phyloP scores from a whole-genome alignment of 2,888 invertebrate species.

The Caenorhabditis doughertyi region DNA sequence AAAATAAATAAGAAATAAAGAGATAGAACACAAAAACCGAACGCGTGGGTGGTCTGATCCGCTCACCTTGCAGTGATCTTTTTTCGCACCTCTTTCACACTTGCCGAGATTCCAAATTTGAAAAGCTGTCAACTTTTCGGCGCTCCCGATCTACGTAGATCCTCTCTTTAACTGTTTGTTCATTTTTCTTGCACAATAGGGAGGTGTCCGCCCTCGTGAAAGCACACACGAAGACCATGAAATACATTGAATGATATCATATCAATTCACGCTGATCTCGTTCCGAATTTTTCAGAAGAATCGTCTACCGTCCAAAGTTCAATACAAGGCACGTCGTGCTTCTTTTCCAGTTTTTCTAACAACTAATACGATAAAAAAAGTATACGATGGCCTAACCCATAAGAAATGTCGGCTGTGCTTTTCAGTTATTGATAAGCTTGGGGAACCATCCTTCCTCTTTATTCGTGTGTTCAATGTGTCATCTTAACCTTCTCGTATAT shows the following conservation, averaged over 20 bases:
- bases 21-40: slow-evolving; percentile 34
- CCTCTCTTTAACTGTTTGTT: slow-evolving; percentile 36
- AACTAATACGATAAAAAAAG: slow-evolving; percentile 18
- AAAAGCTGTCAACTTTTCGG: slow-evolving; percentile 53
- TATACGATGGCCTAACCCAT: too few species aligned
- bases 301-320: slow-evolving; percentile 20
- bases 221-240: slow-evolving; percentile 41
- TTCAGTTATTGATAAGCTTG: slow-evolving; percentile 27
- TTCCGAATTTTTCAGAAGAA: slow-evolving; percentile 33
- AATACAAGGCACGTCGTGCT: slow-evolving; percentile 10
- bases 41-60: slow-evolving; percentile 57
- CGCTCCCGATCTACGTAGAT: slow-evolving; percentile 43
- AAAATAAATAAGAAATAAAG: slow-evolving; percentile 5
- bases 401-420: slow-evolving; percentile 21
- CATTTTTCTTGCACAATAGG: slow-evolving; percentile 42
- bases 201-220: slow-evolving; percentile 55
- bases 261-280: slow-evolving; percentile 28
- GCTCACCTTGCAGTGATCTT: slow-evolving; percentile 22
- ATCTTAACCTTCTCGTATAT: slow-evolving; percentile 24
- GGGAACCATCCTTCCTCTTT: slow-evolving; percentile 39
- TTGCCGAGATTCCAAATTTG: slow-evolving; percentile 50
- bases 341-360: slow-evolving; percentile 22
- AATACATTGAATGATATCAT: slow-evolving; percentile 51
- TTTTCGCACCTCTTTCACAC: slow-evolving; percentile 31
- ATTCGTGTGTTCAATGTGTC: slow-evolving; percentile 55